Conservation (phyloP, 2,888 invertebrate genomes). For the Folsomia candida region DNA sequence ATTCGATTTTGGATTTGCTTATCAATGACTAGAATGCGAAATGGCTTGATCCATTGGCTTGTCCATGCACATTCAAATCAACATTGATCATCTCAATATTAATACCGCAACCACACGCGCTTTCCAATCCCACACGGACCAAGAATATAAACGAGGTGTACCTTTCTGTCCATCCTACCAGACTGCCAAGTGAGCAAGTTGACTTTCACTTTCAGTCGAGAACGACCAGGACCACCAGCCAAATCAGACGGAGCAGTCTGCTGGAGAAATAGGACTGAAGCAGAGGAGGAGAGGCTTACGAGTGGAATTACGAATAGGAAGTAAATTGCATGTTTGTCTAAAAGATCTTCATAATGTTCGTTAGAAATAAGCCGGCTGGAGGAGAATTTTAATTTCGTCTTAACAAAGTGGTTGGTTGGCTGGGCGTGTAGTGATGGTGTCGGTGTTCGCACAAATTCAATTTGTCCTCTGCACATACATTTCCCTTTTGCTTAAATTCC, state of each 20-base stretch:
- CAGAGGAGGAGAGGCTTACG: background rate
- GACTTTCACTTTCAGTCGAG: background rate
- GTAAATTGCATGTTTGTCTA: background rate
- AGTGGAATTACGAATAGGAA: background rate
- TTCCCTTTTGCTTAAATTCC: background rate
- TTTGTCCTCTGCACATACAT: too few species aligned
- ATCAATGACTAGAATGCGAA: background rate
- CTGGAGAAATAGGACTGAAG: background rate
- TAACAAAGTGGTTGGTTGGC: background rate
- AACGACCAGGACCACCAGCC: background rate
- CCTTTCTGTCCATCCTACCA: too few species aligned
- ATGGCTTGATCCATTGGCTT: background rate
- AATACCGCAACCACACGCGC: background rate
- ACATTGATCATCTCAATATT: background rate
- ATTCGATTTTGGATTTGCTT: too few species aligned
- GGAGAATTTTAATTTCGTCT: background rate
- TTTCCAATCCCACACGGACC: background rate
- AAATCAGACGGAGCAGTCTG: too few species aligned
- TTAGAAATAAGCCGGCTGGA: background rate
- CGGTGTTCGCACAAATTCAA: background rate
- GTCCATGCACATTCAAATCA: background rate
- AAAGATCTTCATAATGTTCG: background rate
- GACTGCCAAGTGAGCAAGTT: background rate
- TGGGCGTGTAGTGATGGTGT: too few species aligned
- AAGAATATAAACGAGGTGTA: background rate